A percentile compares a stretch with the other conserved stretches of the same genome.
Evolutionary conservation across 2,888 invertebrate species (phyloP).

Genomic region (Aspidiotus destructor): DNA sequence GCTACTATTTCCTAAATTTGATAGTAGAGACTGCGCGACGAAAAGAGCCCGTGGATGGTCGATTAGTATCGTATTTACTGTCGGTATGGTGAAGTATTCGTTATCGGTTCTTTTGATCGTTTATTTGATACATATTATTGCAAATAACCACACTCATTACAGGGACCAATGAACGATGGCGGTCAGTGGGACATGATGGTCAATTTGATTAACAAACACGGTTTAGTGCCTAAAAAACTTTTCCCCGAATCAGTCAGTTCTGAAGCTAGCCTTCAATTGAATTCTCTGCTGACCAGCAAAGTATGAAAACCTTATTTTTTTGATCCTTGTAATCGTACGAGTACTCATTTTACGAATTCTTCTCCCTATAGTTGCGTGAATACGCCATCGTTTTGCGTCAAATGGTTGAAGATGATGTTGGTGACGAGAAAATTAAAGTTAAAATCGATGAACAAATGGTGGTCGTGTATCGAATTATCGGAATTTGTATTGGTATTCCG

Average conservation of each 20-base stretch:
- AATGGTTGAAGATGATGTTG: constrained; percentile 51
- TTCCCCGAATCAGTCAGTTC: constrained; percentile 76
- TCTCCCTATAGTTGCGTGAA: constrained; percentile 58
- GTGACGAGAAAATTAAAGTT: constrained; percentile 53
- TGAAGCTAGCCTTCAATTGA: constrained; percentile 63
- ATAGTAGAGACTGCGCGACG: constrained; percentile 64
- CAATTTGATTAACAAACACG: constrained; percentile 76
- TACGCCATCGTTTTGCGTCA: constrained; percentile 63
- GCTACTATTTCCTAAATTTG: constrained; percentile 74
- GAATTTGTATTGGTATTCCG: constrained; percentile 76
- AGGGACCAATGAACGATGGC: constrained; percentile 75
- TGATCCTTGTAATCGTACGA: neutral
- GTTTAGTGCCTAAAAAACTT: constrained; percentile 77
- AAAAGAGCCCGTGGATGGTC: constrained; percentile 66
- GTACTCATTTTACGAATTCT: constrained; percentile 16
- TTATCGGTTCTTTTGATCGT: no score
- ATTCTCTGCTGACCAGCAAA: constrained; percentile 70
- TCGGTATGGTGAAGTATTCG: constrained; percentile 45
- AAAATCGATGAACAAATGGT: constrained; percentile 61
- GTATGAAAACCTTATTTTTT: constrained; percentile 43
- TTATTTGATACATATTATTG: neutral
- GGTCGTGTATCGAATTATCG: constrained; percentile 68
- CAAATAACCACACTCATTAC: constrained; percentile 23
- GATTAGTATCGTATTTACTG: constrained; percentile 67
- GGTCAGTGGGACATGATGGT: constrained; percentile 92